A percentile compares a stretch with the other conserved stretches of the same genome.
Evolutionary conservation across 2,113 vertebrate species (phyloP).

Genomic region (Apteryx mantelli): DNA sequence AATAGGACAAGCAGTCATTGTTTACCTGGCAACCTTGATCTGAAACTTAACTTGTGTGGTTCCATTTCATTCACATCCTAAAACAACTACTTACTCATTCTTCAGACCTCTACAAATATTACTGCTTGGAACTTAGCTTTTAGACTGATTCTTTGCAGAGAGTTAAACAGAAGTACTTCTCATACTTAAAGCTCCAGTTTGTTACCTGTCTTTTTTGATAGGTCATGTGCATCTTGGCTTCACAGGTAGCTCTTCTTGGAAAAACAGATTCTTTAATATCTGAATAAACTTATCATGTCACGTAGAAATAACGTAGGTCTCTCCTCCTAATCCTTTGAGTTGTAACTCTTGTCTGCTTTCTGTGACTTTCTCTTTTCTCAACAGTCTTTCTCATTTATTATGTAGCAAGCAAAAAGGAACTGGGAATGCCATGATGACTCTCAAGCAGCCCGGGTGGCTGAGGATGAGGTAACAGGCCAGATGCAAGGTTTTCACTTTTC

Average conservation of each 20-base stretch:
- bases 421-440: neutral
- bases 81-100: neutral
- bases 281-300: neutral
- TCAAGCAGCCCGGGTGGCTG: neutral
- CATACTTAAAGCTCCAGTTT: neutral
- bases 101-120: neutral
- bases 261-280: neutral
- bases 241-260: neutral
- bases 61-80: neutral
- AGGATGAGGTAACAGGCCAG: conserved; percentile 49
- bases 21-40: neutral
- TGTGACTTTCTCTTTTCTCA: neutral
- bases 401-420: neutral
- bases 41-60: neutral
- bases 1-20: neutral
- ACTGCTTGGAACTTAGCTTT: neutral
- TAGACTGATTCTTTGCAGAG: neutral
- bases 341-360: neutral
- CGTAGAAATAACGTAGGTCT: neutral
- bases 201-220: neutral
- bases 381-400: neutral
- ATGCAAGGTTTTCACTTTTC: neutral
- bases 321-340: neutral
- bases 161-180: neutral
- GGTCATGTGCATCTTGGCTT: neutral